A percentile compares a stretch with the other conserved stretches of the same genome.
Evolutionary conservation across 2,888 invertebrate genomes (phyloP).

Genomic region (Cantharis flavilabris): DNA sequence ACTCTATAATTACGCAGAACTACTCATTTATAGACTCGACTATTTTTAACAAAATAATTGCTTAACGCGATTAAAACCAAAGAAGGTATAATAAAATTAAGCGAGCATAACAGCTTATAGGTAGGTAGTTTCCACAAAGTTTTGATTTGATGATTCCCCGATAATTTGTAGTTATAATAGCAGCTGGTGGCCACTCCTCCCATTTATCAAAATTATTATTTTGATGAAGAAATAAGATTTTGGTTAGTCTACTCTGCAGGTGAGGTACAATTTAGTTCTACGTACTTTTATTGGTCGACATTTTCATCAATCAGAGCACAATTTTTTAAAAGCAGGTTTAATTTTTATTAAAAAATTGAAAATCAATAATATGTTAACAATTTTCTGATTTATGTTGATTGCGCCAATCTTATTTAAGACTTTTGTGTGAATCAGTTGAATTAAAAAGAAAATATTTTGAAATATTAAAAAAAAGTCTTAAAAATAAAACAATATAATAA

Average conservation of each 20-base stretch:
- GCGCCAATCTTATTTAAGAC: too few species aligned
- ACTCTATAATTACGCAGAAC: neutral
- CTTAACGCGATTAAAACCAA: constrained; percentile 10
- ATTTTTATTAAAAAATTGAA: neutral
- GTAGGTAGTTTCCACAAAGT: constrained; percentile 27
- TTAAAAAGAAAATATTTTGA: too few species aligned
- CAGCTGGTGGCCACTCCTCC: constrained; percentile 37
- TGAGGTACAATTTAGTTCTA: constrained; percentile 4
- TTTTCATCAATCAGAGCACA: neutral
- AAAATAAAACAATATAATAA: too few species aligned
- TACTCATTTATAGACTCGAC: neutral
- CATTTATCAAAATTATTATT: constrained; percentile 41
- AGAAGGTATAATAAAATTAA: constrained; percentile 25
- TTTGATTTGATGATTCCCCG: constrained; percentile 29
- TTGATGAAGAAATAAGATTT: constrained; percentile 31
- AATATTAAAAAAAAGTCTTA: too few species aligned
- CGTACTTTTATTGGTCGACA: neutral
- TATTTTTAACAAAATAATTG: constrained; percentile 2
- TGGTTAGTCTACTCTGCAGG: constrained; percentile 25
- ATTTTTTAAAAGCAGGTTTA: neutral
- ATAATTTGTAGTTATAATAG: constrained; percentile 30
- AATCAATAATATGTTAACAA: neutral
- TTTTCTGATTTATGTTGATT: too few species aligned
- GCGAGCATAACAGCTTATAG: constrained; percentile 19
- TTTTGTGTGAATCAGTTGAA: too few species aligned